Evolutionary conservation across 2,888 invertebrate genomes (phyloP).

Genomic region (Eueremaeus valkanovi): DNA sequence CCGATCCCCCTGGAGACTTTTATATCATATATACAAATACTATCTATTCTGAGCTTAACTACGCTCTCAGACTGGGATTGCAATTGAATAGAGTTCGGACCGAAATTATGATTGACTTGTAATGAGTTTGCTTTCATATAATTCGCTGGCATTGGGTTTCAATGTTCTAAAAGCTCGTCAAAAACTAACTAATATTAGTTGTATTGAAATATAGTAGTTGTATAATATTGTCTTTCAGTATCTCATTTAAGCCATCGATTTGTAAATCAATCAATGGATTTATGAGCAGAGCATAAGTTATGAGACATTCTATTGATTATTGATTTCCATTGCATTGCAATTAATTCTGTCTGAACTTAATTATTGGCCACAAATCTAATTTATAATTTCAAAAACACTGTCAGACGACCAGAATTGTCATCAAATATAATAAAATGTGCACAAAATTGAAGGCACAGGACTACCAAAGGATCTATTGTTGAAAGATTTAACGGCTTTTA

Average conservation of each 20-base stretch:
- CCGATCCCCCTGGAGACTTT: slow-evolving; percentile 24
- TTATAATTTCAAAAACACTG: no score
- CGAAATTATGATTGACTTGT: slow-evolving; percentile 25
- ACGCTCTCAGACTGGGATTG: not conserved
- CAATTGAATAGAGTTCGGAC: not conserved
- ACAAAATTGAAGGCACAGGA: not conserved
- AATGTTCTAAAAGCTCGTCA: not conserved
- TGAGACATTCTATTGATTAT: not conserved
- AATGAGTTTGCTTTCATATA: slow-evolving; percentile 6
- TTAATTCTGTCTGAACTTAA: not conserved
- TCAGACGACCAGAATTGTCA: not conserved
- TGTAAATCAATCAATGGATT: not conserved
- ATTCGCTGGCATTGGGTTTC: not conserved
- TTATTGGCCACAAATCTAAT: no score
- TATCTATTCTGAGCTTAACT: not conserved
- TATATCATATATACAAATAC: slow-evolving; percentile 15
- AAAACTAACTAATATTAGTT: not conserved
- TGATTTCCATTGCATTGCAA: not conserved
- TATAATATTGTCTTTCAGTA: no score
- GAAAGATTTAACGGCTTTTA: slow-evolving; percentile 28
- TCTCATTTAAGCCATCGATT: no score
- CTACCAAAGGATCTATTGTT: not conserved
- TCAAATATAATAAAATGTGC: not conserved
- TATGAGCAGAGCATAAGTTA: not conserved
- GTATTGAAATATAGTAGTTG: not conserved